These are phyloP conservation scores for Dicrurus megarhynchus DNA, from an alignment of 2,113 vertebrate genomes.

Conservation along the genomic window DNA sequence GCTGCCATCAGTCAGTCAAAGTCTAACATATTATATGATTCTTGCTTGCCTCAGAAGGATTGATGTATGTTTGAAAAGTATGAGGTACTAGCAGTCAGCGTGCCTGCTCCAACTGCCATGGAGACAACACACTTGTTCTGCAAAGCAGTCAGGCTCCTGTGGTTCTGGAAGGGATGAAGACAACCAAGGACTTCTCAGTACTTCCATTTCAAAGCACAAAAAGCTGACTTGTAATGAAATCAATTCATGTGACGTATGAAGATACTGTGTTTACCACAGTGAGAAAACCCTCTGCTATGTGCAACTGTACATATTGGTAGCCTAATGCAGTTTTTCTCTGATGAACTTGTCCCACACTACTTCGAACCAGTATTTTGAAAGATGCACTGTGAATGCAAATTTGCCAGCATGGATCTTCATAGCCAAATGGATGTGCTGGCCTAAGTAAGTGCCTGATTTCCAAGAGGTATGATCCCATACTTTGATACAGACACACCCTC, in stretches of 20 bases:
- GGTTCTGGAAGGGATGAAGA: background rate
- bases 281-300: background rate
- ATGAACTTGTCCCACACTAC: background rate
- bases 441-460: background rate
- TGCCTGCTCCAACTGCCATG: background rate
- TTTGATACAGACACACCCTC: background rate
- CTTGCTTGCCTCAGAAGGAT: background rate
- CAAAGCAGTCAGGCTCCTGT: rapidly evolving
- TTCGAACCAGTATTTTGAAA: background rate
- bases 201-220: background rate
- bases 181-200: background rate
- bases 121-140: background rate
- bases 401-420: background rate
- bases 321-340: background rate
- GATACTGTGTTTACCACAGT: background rate
- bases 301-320: background rate
- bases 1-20: background rate
- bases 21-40: background rate
- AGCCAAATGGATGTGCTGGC: background rate
- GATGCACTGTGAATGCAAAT: background rate
- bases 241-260: background rate
- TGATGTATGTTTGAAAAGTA: background rate
- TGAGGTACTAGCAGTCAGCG: background rate
- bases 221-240: background rate
- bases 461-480: background rate